Conservation (phyloP, 1,140 invertebrate genomes). For the Ceratina japonica region DNA sequence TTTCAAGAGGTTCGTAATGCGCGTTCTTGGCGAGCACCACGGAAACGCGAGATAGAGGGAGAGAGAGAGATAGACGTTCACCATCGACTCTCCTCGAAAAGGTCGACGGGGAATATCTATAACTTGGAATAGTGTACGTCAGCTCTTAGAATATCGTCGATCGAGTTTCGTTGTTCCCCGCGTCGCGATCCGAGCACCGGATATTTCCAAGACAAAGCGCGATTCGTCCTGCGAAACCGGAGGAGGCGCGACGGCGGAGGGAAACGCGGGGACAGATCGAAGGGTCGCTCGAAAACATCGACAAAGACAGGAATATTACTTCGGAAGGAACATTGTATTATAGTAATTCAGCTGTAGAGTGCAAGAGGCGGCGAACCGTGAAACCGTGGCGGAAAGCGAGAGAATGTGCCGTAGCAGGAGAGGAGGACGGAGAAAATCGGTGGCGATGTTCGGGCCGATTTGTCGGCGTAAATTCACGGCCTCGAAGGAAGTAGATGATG, state of each 20-base stretch:
- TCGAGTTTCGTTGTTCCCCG: slow-evolving; percentile 5
- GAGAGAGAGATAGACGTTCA: not conserved
- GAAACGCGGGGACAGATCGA: not conserved
- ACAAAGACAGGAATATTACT: slow-evolving; percentile 9
- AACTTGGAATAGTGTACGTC: not conserved
- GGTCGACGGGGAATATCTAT: not conserved
- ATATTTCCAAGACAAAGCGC: not conserved
- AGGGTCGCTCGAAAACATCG: slow-evolving; percentile 12
- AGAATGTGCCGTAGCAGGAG: not conserved
- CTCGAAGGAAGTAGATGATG: slow-evolving; percentile 58
- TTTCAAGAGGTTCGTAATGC: not conserved
- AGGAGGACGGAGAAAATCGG: slow-evolving; percentile 33
- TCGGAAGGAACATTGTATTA: slow-evolving; percentile 14
- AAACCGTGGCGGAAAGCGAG: slow-evolving; percentile 5
- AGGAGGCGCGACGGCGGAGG: not conserved
- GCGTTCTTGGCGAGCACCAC: not conserved
- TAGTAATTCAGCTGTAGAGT: slow-evolving; percentile 18
- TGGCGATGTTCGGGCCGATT: slow-evolving; percentile 52
- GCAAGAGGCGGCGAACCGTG: slow-evolving; percentile 33
- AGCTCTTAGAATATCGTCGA: not conserved
- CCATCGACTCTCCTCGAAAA: not conserved
- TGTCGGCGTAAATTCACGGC: slow-evolving; percentile 62
- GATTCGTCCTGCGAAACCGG: not conserved
- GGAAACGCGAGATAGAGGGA: not conserved
- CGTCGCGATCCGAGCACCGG: slow-evolving; percentile 7